Evolutionary conservation across 64 coral and sea anemone species (phyloP), one percentile per base, ranked within the genome.

Genomic region (Montipora cactus): DNA sequence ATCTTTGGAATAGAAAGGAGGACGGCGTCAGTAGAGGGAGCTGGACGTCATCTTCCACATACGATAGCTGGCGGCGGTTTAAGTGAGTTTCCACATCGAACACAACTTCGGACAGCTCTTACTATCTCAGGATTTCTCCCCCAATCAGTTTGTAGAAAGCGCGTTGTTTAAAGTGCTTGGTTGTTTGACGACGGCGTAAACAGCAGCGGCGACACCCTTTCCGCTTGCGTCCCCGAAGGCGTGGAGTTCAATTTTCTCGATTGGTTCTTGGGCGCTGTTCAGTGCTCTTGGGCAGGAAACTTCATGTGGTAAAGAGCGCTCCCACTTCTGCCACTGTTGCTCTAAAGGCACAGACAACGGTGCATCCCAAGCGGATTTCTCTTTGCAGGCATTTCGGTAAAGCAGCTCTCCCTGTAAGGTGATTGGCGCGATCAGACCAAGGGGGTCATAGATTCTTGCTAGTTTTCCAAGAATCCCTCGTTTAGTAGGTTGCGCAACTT

Each of bases 211-310:
- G 20, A 76, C 76, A 12, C 94, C 88, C 10, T 64, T 13, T 74
- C 81, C 88, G 79, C 88, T 87, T 44, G 61, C 75, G 62, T 81
- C 94, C 0, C 94, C 88, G 19, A 95, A 95, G 4, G 57, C 89
- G 23, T 95, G 88, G 1, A 95, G 75, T 9, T 59, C 18, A 7
- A 91, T 79, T 16, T 57, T 19, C 6, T 89, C 15, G 10, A 90
- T 89, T 5, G 55, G 4, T 57, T 84, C 79, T 48, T 67, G 13
- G 18, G 77, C 47, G 23, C 10, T 2, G 59, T 71, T n/a, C 20
- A 94, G 48, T 8, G 49, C 48, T 1, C 92, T 52, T 49, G 87
- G 77, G 5, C 70, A 57, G 22, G 81, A 68, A 12, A 82, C 47
- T 25, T 89, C 83, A 57, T 52, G 46, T 15, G 87, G 93, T 48